phyloP scores from a whole-genome alignment of 2,888 invertebrate genomes.

The Micoletzkya japonica region DNA sequence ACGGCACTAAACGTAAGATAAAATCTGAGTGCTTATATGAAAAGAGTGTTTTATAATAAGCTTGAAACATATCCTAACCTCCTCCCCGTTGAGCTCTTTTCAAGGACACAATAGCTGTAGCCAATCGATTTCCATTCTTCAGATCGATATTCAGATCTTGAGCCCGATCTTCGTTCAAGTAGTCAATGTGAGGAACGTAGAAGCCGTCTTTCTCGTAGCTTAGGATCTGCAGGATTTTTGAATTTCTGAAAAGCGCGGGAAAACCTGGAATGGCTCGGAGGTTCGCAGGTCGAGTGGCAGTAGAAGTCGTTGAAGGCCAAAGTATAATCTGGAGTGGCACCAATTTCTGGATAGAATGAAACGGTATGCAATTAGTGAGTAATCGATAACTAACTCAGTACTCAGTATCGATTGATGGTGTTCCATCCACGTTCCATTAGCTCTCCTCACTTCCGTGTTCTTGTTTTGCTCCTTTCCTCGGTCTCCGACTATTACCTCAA shows the following conservation, averaged over 20 bases:
- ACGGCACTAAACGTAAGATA: no score
- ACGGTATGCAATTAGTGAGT: not conserved
- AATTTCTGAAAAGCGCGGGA: not conserved
- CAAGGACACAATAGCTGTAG: slow-evolving; percentile 49
- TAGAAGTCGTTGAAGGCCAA: slow-evolving; percentile 23
- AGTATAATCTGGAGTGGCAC: slow-evolving; percentile 22
- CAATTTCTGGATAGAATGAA: not conserved
- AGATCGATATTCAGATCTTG: slow-evolving; percentile 6
- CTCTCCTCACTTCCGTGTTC: slow-evolving; percentile 24
- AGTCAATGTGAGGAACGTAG: slow-evolving; percentile 54
- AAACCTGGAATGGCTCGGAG: slow-evolving; percentile 34
- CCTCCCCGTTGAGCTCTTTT: slow-evolving; percentile 49
- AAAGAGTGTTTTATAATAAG: no score
- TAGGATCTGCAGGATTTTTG: not conserved
- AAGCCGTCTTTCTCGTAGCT: slow-evolving; percentile 45
- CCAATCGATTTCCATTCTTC: slow-evolving; percentile 47
- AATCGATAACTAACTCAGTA: no score
- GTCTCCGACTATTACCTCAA: not conserved
- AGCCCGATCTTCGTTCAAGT: slow-evolving; percentile 40
- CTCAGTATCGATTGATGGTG: slow-evolving; percentile 19
- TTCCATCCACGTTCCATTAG: slow-evolving; percentile 35
- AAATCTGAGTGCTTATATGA: no score
- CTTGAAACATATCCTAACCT: no score
- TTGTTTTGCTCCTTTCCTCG: not conserved
- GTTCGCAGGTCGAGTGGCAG: slow-evolving; percentile 29